Percentiles rank a stretch among this genome's conserved stretches.
Evolutionary conservation across 2,888 invertebrate genomes (phyloP).

Genomic region (Tenthredo amoena): DNA sequence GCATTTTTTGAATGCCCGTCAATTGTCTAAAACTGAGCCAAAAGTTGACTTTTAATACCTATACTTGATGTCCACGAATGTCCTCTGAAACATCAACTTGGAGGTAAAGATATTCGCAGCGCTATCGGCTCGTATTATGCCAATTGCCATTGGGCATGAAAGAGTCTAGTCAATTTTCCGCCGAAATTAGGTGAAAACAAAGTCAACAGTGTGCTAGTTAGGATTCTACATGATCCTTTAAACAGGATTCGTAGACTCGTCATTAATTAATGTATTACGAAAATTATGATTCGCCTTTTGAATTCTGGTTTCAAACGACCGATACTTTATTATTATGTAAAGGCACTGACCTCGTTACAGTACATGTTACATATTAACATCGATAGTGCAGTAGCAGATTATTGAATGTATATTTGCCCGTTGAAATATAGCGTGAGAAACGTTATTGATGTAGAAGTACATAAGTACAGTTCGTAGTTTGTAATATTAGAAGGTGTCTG

Average conservation of each 20-base stretch:
- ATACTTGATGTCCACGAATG: no score
- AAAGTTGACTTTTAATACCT: no score
- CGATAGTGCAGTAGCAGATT: background rate
- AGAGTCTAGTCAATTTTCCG: no score
- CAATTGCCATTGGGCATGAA: no score
- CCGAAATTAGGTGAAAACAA: no score
- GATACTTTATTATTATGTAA: background rate
- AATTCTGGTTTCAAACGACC: background rate
- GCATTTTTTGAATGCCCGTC: no score
- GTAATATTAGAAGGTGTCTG: constrained; percentile 7
- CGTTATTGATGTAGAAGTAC: background rate
- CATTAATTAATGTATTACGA: no score
- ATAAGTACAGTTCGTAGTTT: background rate
- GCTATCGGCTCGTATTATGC: no score
- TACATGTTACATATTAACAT: background rate
- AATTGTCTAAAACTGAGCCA: no score
- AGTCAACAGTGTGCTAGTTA: no score
- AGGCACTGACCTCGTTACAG: background rate
- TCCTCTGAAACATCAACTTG: no score
- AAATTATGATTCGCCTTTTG: background rate
- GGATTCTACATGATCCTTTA: background rate
- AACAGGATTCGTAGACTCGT: background rate
- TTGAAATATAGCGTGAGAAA: background rate
- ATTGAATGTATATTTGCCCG: background rate
- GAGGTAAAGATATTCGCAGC: no score